Evolutionary conservation across 2,888 invertebrate genomes (phyloP), one percentile per base, ranked within the genome.

Genomic region (Phortica magna): DNA sequence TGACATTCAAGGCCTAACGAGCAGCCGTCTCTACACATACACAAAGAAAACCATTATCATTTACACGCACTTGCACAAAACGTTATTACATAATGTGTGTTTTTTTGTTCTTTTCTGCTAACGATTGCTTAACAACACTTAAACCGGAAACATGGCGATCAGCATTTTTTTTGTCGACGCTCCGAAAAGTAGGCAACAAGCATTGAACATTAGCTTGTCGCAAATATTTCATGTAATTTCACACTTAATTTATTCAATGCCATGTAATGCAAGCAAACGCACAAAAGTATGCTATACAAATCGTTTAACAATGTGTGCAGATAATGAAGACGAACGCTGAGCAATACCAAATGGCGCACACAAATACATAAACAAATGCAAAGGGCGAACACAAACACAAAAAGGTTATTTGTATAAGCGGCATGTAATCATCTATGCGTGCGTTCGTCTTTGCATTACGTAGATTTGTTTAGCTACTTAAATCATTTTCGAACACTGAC

Each of bases 161-260:
- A 59, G 59, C 59, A 59, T 0, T 59, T 59, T 59, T 59, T 10
- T 59, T 59, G 17, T 10, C 22, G 17, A 19, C 59, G 2, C 19
- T 57, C 19, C 19, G 59, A 57, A 14, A 57, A 19, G 57, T 14
- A 57, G 57, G 9, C 53, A 53, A 53, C 53, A 53, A 53, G 2
- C 53, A n/a, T 53, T 31, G 31, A 31, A 31, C 31, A 31, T 31
- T 31, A 31, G 31, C 1, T 31, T 31, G 31, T 31, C 2, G 53
- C 53, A 2, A 10, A 59, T 65, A 39, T 65, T 39, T 12, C 41
- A 39, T 65, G n/a, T 65, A 65, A 65, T 65, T 65, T 65, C 65
- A 65, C 65, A 65, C 65, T 65, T 65, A 65, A 65, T 65, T 65
- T 65, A 41, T 65, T 65, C 65, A 65, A 41, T 12, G 7, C 65